A percentile compares a stretch with the other conserved stretches of the same genome.
Conservation (phyloP, 2,113 vertebrate genomes). For the Sapajus apella region DNA sequence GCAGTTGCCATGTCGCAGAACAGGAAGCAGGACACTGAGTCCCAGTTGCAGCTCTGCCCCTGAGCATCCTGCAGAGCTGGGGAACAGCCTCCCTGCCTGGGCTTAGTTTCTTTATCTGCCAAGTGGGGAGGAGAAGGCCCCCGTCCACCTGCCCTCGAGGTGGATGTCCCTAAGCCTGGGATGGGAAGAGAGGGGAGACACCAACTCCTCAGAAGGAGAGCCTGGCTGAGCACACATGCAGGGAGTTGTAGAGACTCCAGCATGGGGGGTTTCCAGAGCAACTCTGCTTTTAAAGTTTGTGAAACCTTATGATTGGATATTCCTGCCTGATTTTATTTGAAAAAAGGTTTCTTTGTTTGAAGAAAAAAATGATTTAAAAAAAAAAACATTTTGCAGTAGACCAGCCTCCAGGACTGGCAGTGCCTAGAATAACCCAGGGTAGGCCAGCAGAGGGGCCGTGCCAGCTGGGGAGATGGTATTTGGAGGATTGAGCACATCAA, state of each 20-base stretch:
- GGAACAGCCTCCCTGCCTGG: neutral
- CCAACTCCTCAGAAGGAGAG: neutral
- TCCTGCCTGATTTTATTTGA: neutral
- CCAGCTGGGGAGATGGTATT: neutral
- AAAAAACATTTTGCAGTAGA: neutral
- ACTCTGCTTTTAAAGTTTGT: neutral
- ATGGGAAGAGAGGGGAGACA: neutral
- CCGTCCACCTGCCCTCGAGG: neutral
- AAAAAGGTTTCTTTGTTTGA: neutral
- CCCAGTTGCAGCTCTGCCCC: too few relatives aligned
- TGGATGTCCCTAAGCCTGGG: neutral
- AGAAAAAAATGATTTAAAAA: neutral
- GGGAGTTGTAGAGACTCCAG: neutral
- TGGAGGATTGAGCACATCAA: fast-evolving
- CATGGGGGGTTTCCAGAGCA: fast-evolving
- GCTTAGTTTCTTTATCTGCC: neutral
- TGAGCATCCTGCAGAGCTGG: neutral
- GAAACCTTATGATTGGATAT: neutral
- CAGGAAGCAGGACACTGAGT: neutral
- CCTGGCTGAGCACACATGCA: fast-evolving
- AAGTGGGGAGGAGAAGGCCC: neutral
- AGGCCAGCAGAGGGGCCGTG: neutral
- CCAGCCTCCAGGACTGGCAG: neutral
- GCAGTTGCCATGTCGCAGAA: neutral
- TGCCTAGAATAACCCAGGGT: fast-evolving